Conservation (phyloP, 2,888 invertebrate genomes). For the Criorhina ranunculi region DNA sequence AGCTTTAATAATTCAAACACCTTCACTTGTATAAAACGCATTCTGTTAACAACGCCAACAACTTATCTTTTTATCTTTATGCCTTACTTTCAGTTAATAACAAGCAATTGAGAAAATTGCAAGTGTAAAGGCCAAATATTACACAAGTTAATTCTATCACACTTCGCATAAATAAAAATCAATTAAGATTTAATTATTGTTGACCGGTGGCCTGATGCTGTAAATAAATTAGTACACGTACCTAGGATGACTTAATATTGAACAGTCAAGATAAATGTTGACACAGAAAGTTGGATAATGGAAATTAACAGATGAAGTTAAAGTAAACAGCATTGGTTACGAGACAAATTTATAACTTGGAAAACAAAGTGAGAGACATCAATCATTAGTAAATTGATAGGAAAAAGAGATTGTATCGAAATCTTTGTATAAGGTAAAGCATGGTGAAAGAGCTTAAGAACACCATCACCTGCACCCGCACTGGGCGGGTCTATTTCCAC, state of each 20-base stretch:
- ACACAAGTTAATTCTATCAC: slow-evolving; percentile 2
- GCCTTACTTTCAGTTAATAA: neutral
- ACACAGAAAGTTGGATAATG: neutral
- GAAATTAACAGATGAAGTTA: neutral
- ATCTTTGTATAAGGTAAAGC: no score
- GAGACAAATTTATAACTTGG: no score
- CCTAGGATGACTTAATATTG: neutral
- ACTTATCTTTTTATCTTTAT: neutral
- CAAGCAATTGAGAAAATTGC: neutral
- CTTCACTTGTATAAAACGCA: no score
- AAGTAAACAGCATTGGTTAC: no score
- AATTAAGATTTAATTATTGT: slow-evolving; percentile 21
- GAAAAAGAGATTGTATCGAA: no score
- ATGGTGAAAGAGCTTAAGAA: no score
- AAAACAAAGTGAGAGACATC: no score
- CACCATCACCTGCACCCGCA: no score
- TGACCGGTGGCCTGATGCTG: slow-evolving; percentile 13
- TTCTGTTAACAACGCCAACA: no score
- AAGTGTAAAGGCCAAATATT: slow-evolving; percentile 4
- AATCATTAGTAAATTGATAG: no score
- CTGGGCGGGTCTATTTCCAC: no score
- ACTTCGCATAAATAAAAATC: slow-evolving; percentile 27
- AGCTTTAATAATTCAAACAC: no score
- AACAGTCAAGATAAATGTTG: neutral
- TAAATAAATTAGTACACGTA: neutral